These are phyloP conservation scores for Cantharis rufa DNA, from an alignment of 2,888 invertebrate genomes.

Conservation along the genomic window DNA sequence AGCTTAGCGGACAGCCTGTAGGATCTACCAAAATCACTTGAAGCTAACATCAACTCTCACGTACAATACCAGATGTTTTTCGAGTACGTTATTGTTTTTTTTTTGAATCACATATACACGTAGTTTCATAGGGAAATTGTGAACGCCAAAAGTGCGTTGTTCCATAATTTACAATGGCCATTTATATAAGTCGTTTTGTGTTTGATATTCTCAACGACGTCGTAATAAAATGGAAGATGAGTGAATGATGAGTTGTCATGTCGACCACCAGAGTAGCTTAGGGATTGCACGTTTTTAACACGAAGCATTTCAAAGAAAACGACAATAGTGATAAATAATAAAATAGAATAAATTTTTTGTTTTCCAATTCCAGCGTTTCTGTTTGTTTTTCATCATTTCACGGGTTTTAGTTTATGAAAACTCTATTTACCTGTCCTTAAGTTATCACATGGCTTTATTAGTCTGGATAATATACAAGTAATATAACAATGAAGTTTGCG, in stretches of 20 bases:
- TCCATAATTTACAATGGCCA: conserved; percentile 18
- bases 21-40: conserved; percentile 37
- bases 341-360: neutral
- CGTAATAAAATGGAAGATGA: conserved; percentile 23
- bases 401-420: neutral
- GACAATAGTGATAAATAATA: conserved; percentile 1
- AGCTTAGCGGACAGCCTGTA: conserved; percentile 32
- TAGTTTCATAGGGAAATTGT: neutral
- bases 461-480: conserved; percentile 19
- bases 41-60: conserved; percentile 21
- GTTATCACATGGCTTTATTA: neutral
- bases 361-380: neutral
- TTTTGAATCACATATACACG: neutral
- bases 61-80: conserved; percentile 21
- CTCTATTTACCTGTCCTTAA: neutral
- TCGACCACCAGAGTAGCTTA: conserved; percentile 31
- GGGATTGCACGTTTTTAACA: conserved; percentile 17
- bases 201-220: conserved; percentile 31
- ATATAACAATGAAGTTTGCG: conserved; percentile 14
- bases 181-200: conserved; percentile 20
- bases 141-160: conserved; percentile 8
- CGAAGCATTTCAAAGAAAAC: conserved; percentile 10
- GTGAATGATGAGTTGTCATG: conserved; percentile 25
- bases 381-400: neutral
- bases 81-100: conserved; percentile 8